Conservation (phyloP, 2,797 vertebrate species). For the Gymnocypris eckloni region DNA sequence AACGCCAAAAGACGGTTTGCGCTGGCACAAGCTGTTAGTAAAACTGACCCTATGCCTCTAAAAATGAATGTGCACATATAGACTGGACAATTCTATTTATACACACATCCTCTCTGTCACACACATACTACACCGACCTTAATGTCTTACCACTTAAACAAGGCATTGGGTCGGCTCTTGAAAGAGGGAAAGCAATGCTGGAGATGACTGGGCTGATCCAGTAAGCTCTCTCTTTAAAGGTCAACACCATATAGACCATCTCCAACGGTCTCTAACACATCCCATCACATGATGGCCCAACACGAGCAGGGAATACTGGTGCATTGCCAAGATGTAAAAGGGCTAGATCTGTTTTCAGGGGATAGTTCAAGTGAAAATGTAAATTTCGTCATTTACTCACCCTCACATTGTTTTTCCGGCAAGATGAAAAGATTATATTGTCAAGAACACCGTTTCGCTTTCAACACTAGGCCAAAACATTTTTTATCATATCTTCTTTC, state of each 20-base stretch:
- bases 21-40: too few relatives aligned
- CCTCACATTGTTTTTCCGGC: background rate
- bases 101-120: background rate
- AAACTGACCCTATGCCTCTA: background rate
- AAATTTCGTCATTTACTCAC: background rate
- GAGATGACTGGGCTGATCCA: constrained; percentile 70
- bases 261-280: constrained; percentile 25
- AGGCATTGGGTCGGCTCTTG: constrained; percentile 39
- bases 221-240: constrained; percentile 71
- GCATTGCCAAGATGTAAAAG: constrained; percentile 3
- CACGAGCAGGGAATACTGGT: background rate
- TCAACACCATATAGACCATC: constrained; percentile 70
- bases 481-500: background rate
- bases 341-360: background rate
- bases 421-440: background rate
- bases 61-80: background rate
- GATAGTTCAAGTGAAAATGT: background rate
- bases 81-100: constrained; percentile 34
- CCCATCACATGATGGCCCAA: constrained; percentile 47
- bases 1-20: too few relatives aligned
- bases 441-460: background rate
- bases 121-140: constrained; percentile 1
- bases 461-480: background rate
- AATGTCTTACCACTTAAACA: constrained; percentile 30
- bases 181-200: constrained; percentile 56